Base-by-base conservation (phyloP, 2,888 invertebrate species). In the Chloromyia formosa region DNA sequence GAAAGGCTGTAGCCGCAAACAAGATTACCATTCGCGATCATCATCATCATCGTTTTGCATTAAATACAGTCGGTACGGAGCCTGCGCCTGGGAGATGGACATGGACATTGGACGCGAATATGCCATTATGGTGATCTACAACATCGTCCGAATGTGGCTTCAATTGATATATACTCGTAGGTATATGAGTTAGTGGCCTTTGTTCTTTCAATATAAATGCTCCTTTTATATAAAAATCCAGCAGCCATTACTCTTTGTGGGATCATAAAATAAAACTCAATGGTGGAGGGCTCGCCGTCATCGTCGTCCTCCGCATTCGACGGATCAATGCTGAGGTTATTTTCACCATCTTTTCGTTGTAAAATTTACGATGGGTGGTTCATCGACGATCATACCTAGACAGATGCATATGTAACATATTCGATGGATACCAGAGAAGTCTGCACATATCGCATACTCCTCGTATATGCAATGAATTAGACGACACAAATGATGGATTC, bases 151-250 rank as follows among this genome's bases (percentile, higher is more conserved):
- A 27, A 23, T 22, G 49, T 7, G 42, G 49, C 49, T n/a, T 18
- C 20, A 56, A n/a, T 18, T 20, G 56, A 56, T 56, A 20, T 56
- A 12, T n/a, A n/a, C n/a, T n/a, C n/a, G n/a, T n/a, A n/a, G n/a
- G n/a, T n/a, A n/a, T n/a, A n/a, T n/a, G 60, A 12, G 14, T 27
- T 35, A 7, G 27, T 4, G 27, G 27, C 27, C n/a, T 35, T 35
- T 35, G 27, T 35, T 35, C 27, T 2, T 7, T 7, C 27, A 35
- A 35, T 35, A 35, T 35, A 35, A 35, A 35, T 60, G n/a, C 16
- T 66, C 58, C n/a, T 71, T 71, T 71, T 71, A 71, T 71, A 71
- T 71, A 71, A 71, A 71, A 71, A 40, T 71, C 40, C 71, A 22
- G 71, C 56, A 71, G 58, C 56, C 71, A 71, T 71, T 58, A 71